These are phyloP conservation scores for Hypsibius dujardini DNA, from an alignment of 1,140 invertebrate genomes.

Conservation along the genomic window DNA sequence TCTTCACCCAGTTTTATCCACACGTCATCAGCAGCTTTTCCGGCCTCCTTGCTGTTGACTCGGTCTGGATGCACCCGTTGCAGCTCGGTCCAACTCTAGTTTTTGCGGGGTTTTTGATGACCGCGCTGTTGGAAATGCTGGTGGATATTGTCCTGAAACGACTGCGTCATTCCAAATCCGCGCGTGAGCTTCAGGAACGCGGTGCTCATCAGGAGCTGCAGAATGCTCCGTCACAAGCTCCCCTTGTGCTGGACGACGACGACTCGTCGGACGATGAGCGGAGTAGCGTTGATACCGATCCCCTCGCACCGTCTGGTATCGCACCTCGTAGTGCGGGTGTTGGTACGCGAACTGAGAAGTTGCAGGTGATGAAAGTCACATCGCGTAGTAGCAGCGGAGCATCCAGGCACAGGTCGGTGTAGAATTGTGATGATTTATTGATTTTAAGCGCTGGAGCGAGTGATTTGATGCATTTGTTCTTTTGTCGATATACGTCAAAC, in stretches of 20 bases:
- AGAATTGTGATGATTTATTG: slow-evolving; percentile 13
- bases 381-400: not conserved
- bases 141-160: slow-evolving; percentile 1
- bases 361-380: not conserved
- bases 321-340: not conserved
- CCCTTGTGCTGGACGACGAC: not conserved
- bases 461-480: no score
- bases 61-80: not conserved
- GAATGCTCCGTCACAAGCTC: not conserved
- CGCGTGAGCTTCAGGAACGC: not conserved
- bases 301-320: not conserved
- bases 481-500: no score
- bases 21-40: slow-evolving; percentile 29
- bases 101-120: not conserved
- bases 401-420: slow-evolving; percentile 11
- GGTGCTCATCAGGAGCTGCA: not conserved
- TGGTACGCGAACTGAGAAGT: no score
- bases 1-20: slow-evolving; percentile 32
- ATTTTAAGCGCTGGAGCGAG: no score
- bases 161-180: not conserved
- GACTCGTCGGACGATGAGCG: not conserved
- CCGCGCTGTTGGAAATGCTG: not conserved
- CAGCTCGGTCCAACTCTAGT: not conserved
- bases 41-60: slow-evolving; percentile 19
- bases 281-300: slow-evolving; percentile 4